Conservation (phyloP, 1,140 invertebrate species). For the Sipha flava region DNA sequence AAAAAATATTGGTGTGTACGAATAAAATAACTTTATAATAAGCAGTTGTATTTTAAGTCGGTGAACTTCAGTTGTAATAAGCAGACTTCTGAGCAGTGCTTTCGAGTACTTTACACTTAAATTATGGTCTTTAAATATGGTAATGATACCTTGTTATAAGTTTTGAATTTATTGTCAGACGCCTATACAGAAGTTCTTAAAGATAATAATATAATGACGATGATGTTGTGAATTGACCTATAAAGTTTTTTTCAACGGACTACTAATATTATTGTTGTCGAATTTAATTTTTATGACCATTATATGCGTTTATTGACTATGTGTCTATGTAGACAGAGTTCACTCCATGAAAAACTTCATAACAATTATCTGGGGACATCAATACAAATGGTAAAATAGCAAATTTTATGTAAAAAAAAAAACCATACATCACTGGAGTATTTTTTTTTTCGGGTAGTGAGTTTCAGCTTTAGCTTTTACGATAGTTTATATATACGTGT, state of each 20-base stretch:
- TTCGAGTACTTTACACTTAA: neutral
- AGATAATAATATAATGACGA: neutral
- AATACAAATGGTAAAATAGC: too few relatives aligned
- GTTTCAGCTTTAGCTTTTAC: too few relatives aligned
- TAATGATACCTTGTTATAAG: constrained; percentile 7
- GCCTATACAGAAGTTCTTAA: neutral
- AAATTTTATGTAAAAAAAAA: too few relatives aligned
- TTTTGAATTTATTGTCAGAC: neutral
- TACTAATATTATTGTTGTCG: too few relatives aligned
- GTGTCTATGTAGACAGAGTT: too few relatives aligned
- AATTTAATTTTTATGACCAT: neutral
- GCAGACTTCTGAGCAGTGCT: too few relatives aligned
- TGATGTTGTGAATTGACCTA: neutral
- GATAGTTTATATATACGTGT: too few relatives aligned
- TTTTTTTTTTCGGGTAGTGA: too few relatives aligned
- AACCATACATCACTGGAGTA: too few relatives aligned
- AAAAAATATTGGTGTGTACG: neutral
- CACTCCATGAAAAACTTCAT: too few relatives aligned
- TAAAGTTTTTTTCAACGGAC: neutral
- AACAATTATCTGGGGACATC: too few relatives aligned
- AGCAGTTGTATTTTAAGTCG: neutral
- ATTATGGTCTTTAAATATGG: neutral
- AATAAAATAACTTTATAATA: neutral
- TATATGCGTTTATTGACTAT: neutral
- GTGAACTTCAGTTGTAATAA: neutral